A percentile compares a stretch with the other conserved stretches of the same genome.
Evolutionary conservation across 2,797 vertebrate species (phyloP).

Genomic region (Sebastes taczanowskii): DNA sequence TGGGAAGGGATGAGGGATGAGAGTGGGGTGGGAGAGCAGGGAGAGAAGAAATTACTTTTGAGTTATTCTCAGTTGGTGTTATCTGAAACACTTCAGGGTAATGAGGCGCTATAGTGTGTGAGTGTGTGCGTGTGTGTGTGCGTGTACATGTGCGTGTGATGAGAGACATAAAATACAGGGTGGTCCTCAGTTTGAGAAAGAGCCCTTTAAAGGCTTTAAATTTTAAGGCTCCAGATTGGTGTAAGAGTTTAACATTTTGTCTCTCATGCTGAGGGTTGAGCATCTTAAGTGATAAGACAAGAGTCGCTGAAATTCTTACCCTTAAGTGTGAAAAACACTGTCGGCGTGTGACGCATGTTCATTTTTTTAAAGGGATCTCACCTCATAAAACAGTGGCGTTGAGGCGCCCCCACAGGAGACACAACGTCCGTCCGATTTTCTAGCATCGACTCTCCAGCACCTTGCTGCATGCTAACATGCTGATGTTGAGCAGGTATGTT

Average conservation of each 20-base stretch:
- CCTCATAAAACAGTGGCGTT: not conserved
- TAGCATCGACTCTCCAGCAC: not conserved
- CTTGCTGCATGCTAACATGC: not conserved
- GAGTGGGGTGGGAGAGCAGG: not conserved
- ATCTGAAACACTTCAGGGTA: slow-evolving; percentile 55
- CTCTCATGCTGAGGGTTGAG: not conserved
- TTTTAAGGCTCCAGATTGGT: not conserved
- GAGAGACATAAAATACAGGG: slow-evolving; percentile 6
- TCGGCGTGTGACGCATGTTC: not conserved
- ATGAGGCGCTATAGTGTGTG: slow-evolving; percentile 16
- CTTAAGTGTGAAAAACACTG: not conserved
- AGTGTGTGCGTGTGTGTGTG: not conserved
- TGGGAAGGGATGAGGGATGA: slow-evolving; percentile 24
- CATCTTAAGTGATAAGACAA: not conserved
- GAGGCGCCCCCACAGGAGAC: too few species aligned
- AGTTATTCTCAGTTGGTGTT: slow-evolving; percentile 53
- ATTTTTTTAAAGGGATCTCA: not conserved
- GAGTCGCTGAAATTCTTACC: not conserved
- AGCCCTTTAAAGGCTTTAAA: not conserved
- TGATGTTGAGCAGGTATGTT: not conserved
- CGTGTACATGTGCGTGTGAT: not conserved
- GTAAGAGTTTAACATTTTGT: slow-evolving; percentile 9
- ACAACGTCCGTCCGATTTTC: not conserved
- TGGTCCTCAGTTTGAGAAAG: not conserved
- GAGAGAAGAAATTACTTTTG: slow-evolving; percentile 38